These are phyloP conservation scores for Actinia equina DNA, from an alignment of 64 coral and sea anemone genomes.

Conservation along the genomic window DNA sequence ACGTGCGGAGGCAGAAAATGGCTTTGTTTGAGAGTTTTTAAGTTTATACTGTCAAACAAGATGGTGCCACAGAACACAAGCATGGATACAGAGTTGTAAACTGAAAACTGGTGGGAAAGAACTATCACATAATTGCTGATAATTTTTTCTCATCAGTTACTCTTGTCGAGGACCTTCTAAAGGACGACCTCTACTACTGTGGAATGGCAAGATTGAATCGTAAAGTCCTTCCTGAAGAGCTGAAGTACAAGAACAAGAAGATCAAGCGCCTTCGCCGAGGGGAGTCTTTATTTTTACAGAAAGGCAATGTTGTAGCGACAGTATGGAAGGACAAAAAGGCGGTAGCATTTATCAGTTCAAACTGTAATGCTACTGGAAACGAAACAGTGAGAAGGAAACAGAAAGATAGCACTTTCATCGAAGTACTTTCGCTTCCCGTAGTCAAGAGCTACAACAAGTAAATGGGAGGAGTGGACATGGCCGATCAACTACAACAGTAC, in stretches of 20 bases:
- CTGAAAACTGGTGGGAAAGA: conserved; percentile 30
- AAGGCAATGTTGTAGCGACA: not conserved
- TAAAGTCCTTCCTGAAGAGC: conserved; percentile 1
- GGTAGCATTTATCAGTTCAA: conserved; percentile 33
- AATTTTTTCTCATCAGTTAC: conserved; percentile 48
- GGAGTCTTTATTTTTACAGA: not conserved
- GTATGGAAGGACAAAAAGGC: conserved; percentile 22
- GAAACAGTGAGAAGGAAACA: conserved; percentile 32
- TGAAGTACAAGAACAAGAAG: not conserved
- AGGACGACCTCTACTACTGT: conserved; percentile 17
- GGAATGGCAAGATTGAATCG: conserved; percentile 9
- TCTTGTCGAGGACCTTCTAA: conserved; percentile 32
- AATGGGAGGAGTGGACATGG: conserved; percentile 46
- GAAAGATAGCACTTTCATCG: conserved; percentile 19
- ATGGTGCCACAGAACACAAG: too few relatives aligned
- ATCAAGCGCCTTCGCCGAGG: not conserved
- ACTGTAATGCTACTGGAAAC: conserved; percentile 21
- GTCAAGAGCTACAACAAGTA: conserved; percentile 48
- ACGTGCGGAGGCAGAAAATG: too few relatives aligned
- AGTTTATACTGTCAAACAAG: too few relatives aligned
- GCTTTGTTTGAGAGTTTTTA: too few relatives aligned
- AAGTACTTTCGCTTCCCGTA: not conserved
- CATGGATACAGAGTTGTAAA: not conserved
- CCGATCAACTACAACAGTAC: conserved; percentile 34
- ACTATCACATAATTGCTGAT: conserved; percentile 40